phyloP scores from a whole-genome alignment of 2,888 invertebrate genomes.

The Morpho deidamia region DNA sequence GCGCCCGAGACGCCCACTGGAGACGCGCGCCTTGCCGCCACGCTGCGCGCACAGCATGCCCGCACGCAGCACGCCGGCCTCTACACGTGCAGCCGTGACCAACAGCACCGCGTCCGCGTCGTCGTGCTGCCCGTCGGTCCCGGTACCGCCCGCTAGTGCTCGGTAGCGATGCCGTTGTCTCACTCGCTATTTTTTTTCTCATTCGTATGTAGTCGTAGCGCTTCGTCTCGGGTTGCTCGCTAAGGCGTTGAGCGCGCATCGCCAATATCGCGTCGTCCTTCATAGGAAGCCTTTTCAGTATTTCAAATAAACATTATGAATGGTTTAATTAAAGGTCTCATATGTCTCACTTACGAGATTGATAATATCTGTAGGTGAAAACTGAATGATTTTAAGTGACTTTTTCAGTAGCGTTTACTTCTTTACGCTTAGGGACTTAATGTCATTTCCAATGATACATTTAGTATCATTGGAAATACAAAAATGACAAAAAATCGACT shows the following conservation, averaged over 20 bases:
- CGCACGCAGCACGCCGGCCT: conserved; percentile 46
- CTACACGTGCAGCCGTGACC: conserved; percentile 49
- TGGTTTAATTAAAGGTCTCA: no score
- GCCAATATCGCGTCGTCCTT: background rate
- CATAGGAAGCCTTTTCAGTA: no score
- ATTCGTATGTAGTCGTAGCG: conserved; percentile 12
- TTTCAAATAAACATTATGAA: no score
- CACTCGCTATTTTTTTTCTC: background rate
- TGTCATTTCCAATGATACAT: no score
- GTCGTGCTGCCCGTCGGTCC: conserved; percentile 33
- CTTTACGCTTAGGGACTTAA: no score
- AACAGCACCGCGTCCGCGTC: conserved; percentile 45
- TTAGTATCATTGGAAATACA: no score
- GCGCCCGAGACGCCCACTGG: conserved; percentile 31
- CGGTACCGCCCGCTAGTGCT: conserved; percentile 19
- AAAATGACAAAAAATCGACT: no score
- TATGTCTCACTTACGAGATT: no score
- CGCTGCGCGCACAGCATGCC: conserved; percentile 41
- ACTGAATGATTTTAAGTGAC: no score
- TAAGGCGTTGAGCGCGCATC: background rate
- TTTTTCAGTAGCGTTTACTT: no score
- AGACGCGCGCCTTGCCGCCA: conserved; percentile 37
- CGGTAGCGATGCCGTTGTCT: conserved; percentile 5
- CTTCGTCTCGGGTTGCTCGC: conserved; percentile 6
- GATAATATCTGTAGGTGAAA: no score